Base-by-base conservation (phyloP, 2,113 vertebrate species). In the Heloderma charlesbogerti region DNA sequence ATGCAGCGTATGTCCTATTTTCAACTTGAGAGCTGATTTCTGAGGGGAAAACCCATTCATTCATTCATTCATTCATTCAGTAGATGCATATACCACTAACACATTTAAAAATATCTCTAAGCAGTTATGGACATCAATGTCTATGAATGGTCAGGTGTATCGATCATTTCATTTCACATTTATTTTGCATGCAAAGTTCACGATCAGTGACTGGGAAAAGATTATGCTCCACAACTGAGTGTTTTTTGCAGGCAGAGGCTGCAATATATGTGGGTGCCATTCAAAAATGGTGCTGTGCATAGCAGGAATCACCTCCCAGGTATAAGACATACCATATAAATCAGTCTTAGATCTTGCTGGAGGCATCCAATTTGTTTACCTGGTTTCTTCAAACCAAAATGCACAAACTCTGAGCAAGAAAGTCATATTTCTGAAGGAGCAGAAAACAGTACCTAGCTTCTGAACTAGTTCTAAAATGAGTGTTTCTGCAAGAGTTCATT, bases 351-450 rank as follows among this genome's bases (percentile, higher is more conserved):
- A 13, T 4, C 34, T 86, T 20, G n/a, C 25, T 72, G 84, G 22
- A 29, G 78, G 51, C 88, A 88, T 85, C 60, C 0, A 77, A 57
- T 48, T 87, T 74, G 25, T 6, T 4, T 31, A 67, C 63, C 25
- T 71, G 0, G 3, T 72, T 92, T 90, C 84, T 79, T 92, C 74
- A 48, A 0, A 51, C 48, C 63, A 94, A 92, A 63, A 89, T 60
- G 20, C 27, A 83, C 31, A 67, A 81, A 57, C 1, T 89, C 18
- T 48, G 54, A 20, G 1, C 79, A 40, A 69, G 88, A 84, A 51
- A 82, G 2, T 1, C 0, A 6, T 6, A 37, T 67, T 51, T 34
- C 37, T 77, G 27, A 43, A 67, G 45, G 45, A 51, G 43, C 40
- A 67, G 15, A 40, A 29, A 37, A 51, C 10, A 4, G 67, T 2